Evolutionary conservation across 1,140 invertebrate genomes (phyloP).

Genomic region (Drusus annulatus): DNA sequence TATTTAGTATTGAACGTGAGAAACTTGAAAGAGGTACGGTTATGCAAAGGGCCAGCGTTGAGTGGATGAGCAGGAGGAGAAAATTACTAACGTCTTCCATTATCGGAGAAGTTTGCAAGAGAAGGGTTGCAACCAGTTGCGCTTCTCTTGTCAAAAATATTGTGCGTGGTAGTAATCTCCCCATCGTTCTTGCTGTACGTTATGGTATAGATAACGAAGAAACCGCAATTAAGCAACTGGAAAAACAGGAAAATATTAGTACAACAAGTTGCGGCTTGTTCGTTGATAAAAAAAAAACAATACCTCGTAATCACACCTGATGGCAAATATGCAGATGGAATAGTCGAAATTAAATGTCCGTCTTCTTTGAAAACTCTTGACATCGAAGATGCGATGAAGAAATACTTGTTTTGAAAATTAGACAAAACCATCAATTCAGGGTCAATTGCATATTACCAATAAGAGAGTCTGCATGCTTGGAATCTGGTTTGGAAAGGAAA

Average conservation of each 20-base stretch:
- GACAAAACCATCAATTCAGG: background rate
- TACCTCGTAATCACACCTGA: slow-evolving; percentile 44
- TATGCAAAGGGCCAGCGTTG: background rate
- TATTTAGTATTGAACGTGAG: background rate
- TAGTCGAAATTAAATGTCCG: slow-evolving; percentile 49
- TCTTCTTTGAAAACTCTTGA: background rate
- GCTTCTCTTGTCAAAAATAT: background rate
- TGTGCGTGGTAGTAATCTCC: background rate
- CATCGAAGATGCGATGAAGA: background rate
- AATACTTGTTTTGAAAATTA: background rate
- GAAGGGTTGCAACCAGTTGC: background rate
- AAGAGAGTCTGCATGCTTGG: background rate
- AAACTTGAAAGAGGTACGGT: background rate
- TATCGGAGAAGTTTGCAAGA: slow-evolving; percentile 9
- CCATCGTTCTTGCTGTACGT: slow-evolving; percentile 9
- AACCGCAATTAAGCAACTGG: slow-evolving; percentile 31
- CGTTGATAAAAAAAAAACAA: background rate
- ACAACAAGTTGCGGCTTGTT: slow-evolving; percentile 19
- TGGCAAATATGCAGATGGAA: slow-evolving; percentile 24
- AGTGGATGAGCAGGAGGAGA: background rate
- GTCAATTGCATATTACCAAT: background rate
- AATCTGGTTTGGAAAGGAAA: background rate
- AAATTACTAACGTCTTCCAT: background rate
- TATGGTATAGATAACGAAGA: slow-evolving; percentile 45
- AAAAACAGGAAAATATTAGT: slow-evolving; percentile 29